Base-by-base conservation (phyloP, 2,113 vertebrate genomes). In the Hassar affinis region DNA sequence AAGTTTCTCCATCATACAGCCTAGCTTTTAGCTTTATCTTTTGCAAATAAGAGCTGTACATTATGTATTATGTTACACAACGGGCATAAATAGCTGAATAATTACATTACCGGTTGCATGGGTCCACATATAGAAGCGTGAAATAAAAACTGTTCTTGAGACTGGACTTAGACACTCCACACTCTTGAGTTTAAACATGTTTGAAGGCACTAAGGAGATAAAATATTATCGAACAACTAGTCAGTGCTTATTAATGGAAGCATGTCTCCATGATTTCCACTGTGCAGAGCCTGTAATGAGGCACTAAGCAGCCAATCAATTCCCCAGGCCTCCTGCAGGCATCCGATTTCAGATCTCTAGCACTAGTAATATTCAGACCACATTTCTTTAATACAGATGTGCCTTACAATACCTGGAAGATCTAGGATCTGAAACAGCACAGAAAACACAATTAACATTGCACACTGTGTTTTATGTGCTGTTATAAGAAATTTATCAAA, bases 291-390 rank as follows among this genome's bases (percentile, higher is more conserved):
- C 38, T 35, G n/a, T 69, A 59, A 79, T 59, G 64, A 84, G 54
- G 52, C 83, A 47, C 64, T 84, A 79, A 84, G 64, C 83, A 79
- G 76, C 27, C 83, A 42, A 72, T 71, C 83, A 49, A 71, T 64
- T 27, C 76, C 49, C 52, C 42, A 77, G 25, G n/a, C 45, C 27
- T 75, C 72, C 30, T 6, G 51, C 59, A 12, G 47, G 71, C 42
- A 56, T 66, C 72, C 42, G 81, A 64, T 83, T 47, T 84, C 82
- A 84, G 82, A 68, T 78, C 75, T 33, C 11, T 33, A 68, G 9
- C 82, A 59, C 22, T 68, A 38, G 30, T 79, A 35, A 79, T 79
- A 79, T 79, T 14, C 56, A n/a, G 71, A 61, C 35, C 42, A 72
- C 45, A 72, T 33, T 62, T 72, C 51, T 79, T 20, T 15, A 27